Evolutionary conservation across 2,797 vertebrate genomes (phyloP).

Genomic region (Smutsia gigantea): DNA sequence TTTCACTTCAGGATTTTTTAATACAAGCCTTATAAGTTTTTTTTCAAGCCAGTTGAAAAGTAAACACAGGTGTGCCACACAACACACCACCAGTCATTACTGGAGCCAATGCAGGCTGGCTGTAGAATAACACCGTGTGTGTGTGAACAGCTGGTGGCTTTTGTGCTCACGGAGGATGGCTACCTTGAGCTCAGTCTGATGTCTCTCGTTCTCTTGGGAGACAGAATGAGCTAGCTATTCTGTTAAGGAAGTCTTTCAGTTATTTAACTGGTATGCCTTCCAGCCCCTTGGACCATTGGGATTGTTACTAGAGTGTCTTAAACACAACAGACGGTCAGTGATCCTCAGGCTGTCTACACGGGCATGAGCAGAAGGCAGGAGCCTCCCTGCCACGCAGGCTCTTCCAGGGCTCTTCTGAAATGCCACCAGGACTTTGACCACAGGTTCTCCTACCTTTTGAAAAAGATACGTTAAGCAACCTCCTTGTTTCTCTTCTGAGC

Average conservation of each 20-base stretch:
- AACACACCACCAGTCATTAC: background rate
- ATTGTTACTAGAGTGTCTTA: background rate
- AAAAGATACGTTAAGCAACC: background rate
- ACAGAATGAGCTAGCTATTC: background rate
- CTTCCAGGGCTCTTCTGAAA: rapidly evolving
- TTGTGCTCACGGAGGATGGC: background rate
- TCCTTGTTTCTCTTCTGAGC: background rate
- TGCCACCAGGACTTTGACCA: background rate
- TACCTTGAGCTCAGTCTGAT: background rate
- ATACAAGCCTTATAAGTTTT: background rate
- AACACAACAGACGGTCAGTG: background rate
- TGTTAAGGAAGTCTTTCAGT: background rate
- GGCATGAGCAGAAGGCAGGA: background rate
- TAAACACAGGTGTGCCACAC: background rate
- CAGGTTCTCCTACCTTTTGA: background rate
- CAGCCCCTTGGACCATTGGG: background rate
- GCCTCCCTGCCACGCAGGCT: background rate
- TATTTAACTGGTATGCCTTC: background rate
- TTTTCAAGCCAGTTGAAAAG: background rate
- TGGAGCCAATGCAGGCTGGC: background rate
- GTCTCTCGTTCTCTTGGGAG: background rate
- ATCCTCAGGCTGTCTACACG: rapidly evolving
- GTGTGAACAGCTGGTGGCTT: background rate
- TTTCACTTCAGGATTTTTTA: background rate
- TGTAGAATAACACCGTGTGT: background rate